phyloP scores from a whole-genome alignment of 2,797 vertebrate genomes.

The Danionella dracula region DNA sequence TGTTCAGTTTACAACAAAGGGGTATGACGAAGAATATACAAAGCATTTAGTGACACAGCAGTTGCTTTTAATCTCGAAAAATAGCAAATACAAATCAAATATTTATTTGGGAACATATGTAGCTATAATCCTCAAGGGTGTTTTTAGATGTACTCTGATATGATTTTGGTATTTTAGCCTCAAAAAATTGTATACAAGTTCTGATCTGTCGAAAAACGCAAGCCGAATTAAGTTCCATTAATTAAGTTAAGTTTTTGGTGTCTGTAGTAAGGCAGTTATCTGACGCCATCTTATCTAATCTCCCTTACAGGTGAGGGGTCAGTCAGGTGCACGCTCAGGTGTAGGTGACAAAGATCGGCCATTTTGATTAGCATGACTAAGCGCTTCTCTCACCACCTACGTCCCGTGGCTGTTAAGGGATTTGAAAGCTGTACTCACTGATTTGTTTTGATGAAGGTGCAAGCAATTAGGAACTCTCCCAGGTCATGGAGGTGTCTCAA shows the following conservation, averaged over 20 bases:
- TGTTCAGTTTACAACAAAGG: conserved; percentile 40
- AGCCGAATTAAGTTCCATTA: no score
- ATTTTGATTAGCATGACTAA: conserved; percentile 56
- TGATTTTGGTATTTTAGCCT: no score
- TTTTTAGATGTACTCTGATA: no score
- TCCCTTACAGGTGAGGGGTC: conserved; percentile 39
- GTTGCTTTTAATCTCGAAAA: not conserved
- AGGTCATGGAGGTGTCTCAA: conserved; percentile 21
- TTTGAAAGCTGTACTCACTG: not conserved
- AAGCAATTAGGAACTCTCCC: conserved; percentile 30
- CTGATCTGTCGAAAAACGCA: no score
- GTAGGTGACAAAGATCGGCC: conserved; percentile 44
- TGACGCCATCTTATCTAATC: conserved; percentile 11
- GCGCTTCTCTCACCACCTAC: conserved; percentile 31
- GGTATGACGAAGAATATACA: conserved; percentile 20
- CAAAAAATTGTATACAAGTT: no score
- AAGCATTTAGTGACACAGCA: not conserved
- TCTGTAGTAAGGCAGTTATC: conserved; percentile 11
- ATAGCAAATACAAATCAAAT: no score
- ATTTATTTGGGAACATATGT: no score
- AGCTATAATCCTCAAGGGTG: no score
- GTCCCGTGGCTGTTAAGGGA: not conserved
- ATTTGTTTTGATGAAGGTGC: conserved; percentile 42
- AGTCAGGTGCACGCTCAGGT: conserved; percentile 40
- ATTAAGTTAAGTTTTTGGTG: no score